Conservation (phyloP, 2,797 vertebrate genomes). For the Tenualosa thibaudeaui region DNA sequence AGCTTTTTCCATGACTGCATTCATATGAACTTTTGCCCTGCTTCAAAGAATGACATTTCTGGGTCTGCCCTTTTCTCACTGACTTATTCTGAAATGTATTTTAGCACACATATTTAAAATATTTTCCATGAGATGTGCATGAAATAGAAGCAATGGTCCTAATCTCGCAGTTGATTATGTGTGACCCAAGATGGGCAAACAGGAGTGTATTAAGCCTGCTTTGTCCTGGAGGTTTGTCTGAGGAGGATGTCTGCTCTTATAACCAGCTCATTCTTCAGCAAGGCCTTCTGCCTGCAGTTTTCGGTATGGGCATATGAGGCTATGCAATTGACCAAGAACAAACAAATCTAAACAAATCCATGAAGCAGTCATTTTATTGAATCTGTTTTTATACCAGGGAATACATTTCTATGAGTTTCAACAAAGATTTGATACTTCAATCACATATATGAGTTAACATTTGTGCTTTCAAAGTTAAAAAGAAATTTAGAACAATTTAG, state of each 20-base stretch:
- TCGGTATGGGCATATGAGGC: background rate
- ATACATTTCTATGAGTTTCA: background rate
- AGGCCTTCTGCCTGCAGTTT: background rate
- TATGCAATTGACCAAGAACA: background rate
- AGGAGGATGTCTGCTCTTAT: background rate
- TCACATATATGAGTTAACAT: background rate
- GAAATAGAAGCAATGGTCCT: background rate
- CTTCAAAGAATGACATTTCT: background rate
- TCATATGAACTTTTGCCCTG: background rate
- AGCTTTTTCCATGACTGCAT: background rate
- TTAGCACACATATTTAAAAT: background rate
- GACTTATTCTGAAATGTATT: background rate
- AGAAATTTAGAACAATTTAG: background rate
- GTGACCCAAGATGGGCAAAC: background rate
- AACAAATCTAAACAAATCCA: background rate
- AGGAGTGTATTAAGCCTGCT: conserved; percentile 2
- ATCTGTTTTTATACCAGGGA: background rate
- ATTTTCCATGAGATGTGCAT: background rate
- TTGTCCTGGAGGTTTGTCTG: background rate
- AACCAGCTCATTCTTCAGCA: background rate
- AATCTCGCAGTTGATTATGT: background rate
- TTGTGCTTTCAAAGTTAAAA: background rate
- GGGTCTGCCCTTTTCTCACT: background rate
- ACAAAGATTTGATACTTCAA: background rate
- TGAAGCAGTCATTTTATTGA: background rate